These are phyloP conservation scores for Mus caroli DNA, from an alignment of 2,797 vertebrate species.

Conservation along the genomic window DNA sequence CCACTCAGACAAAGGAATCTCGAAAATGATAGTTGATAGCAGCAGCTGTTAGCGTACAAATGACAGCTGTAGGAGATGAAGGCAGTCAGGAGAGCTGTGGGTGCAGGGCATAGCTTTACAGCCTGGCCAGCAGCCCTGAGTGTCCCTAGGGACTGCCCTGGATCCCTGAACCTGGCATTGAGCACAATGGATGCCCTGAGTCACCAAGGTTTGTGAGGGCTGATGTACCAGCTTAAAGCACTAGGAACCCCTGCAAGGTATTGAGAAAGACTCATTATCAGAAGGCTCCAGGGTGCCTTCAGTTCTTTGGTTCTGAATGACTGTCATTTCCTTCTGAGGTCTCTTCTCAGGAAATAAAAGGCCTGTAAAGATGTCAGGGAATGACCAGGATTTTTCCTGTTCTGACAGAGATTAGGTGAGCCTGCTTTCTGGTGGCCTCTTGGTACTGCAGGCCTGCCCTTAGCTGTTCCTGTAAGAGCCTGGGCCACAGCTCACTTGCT, in stretches of 20 bases:
- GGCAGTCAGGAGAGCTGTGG: not conserved
- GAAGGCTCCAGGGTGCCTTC: not conserved
- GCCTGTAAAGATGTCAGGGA: not conserved
- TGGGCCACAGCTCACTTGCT: not conserved
- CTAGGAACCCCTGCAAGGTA: not conserved
- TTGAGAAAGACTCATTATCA: not conserved
- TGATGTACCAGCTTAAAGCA: not conserved
- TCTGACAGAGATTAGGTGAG: not conserved
- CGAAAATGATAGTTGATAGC: constrained; percentile 65
- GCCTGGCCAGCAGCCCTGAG: not conserved
- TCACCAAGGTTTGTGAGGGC: not conserved
- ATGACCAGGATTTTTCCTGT: not conserved
- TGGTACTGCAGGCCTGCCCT: not conserved
- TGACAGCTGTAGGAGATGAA: constrained; percentile 38
- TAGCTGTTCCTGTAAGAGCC: not conserved
- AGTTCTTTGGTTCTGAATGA: constrained; percentile 29
- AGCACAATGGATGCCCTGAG: not conserved
- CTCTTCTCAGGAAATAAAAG: not conserved
- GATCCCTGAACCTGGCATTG: not conserved
- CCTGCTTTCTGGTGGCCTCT: not conserved
- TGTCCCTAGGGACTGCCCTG: not conserved
- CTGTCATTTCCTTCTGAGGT: constrained; percentile 18
- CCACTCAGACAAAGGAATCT: constrained; percentile 66
- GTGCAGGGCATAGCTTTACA: constrained; percentile 37
- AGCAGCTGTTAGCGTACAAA: constrained; percentile 50